phyloP scores from a whole-genome alignment of 2,113 vertebrate species.

The Dicerorhinus sumatrensis region DNA sequence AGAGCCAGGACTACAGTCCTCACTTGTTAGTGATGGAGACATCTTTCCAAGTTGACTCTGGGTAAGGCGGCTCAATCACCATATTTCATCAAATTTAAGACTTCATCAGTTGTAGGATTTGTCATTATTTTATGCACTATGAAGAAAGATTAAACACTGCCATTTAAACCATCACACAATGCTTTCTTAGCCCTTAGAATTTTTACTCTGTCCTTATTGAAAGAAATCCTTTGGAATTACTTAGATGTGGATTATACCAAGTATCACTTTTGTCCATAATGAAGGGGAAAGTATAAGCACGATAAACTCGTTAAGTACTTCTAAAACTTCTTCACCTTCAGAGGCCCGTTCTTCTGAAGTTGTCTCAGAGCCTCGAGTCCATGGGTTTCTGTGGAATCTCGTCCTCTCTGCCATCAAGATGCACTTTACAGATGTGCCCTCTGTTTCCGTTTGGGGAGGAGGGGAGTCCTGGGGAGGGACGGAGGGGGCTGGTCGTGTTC shows the following conservation, averaged over 20 bases:
- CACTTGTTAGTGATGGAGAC: fast-evolving
- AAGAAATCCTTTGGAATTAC: not conserved
- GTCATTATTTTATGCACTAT: too few relatives aligned
- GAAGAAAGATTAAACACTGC: not conserved
- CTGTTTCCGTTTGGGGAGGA: not conserved
- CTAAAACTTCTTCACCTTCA: not conserved
- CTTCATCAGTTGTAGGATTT: not conserved
- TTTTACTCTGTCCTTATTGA: not conserved
- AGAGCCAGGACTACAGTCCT: not conserved
- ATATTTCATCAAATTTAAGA: not conserved
- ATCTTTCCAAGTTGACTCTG: not conserved
- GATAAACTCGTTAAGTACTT: not conserved
- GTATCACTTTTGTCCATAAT: too few relatives aligned
- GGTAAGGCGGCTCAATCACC: fast-evolving
- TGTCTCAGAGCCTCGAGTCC: not conserved
- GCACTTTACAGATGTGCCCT: too few relatives aligned
- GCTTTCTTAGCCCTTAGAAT: not conserved
- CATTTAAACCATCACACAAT: fast-evolving
- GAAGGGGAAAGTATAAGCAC: not conserved
- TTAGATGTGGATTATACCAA: not conserved
- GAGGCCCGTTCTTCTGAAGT: not conserved
- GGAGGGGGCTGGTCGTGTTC: fast-evolving
- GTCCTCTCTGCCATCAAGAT: fast-evolving
- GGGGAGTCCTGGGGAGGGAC: fast-evolving
- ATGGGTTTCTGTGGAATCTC: not conserved